Evolutionary conservation across 1,140 invertebrate genomes (phyloP).

Genomic region (Vanessa atalanta): DNA sequence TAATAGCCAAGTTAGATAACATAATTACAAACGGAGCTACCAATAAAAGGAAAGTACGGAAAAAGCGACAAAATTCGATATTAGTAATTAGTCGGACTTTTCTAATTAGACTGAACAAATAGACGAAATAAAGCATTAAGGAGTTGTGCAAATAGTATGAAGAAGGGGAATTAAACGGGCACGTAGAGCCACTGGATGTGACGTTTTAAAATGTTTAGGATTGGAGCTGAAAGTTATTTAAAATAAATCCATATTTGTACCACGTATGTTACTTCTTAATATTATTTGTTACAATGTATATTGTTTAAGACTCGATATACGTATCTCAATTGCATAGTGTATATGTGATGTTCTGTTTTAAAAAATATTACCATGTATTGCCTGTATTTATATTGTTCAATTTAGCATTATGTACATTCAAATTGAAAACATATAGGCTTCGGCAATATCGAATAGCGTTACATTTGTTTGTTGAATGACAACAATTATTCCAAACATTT

Average conservation of each 20-base stretch:
- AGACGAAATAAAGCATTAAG: slow-evolving; percentile 78
- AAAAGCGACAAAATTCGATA: slow-evolving; percentile 67
- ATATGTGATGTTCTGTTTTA: too few relatives aligned
- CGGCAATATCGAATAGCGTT: too few relatives aligned
- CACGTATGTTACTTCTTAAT: too few relatives aligned
- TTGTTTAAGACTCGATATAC: too few relatives aligned
- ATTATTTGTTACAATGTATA: too few relatives aligned
- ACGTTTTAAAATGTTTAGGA: slow-evolving; percentile 8
- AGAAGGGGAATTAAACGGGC: slow-evolving; percentile 50
- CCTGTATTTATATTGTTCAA: too few relatives aligned
- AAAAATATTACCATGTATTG: too few relatives aligned
- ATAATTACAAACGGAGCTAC: slow-evolving; percentile 30
- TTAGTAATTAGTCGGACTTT: slow-evolving; percentile 74
- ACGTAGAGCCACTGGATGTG: slow-evolving; percentile 45
- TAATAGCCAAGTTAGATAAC: neutral
- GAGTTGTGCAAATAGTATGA: slow-evolving; percentile 72
- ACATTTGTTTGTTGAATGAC: neutral
- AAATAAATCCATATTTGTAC: too few relatives aligned
- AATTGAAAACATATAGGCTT: too few relatives aligned
- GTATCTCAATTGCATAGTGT: too few relatives aligned
- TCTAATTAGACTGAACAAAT: slow-evolving; percentile 78
- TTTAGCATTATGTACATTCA: too few relatives aligned
- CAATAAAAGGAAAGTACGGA: slow-evolving; percentile 13
- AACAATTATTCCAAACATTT: neutral
- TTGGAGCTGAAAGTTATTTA: too few relatives aligned